Conservation (phyloP, 2,888 invertebrate genomes). For the Trichopoda pennipes region DNA sequence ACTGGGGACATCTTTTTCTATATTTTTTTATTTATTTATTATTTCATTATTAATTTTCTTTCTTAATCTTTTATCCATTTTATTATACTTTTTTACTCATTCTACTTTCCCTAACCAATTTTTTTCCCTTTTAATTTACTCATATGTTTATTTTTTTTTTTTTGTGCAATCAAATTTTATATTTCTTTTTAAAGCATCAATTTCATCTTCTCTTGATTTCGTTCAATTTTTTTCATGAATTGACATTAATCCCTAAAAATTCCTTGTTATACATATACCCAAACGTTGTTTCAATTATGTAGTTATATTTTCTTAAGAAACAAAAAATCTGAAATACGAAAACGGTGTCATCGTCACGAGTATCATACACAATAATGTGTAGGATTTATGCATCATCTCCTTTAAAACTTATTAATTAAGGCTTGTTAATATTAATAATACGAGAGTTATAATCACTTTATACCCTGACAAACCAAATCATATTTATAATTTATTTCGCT, state of each 20-base stretch:
- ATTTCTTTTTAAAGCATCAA: neutral
- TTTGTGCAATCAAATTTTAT: neutral
- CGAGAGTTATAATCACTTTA: slow-evolving; percentile 41
- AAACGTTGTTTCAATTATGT: slow-evolving; percentile 5
- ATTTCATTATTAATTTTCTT: too few relatives aligned
- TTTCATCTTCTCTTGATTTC: neutral
- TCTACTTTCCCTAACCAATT: neutral
- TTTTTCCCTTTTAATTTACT: neutral
- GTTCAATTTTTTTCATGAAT: neutral
- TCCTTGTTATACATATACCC: neutral
- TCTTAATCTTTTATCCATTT: too few relatives aligned
- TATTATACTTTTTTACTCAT: too few relatives aligned
- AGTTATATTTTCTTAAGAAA: neutral
- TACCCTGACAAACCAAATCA: slow-evolving; percentile 44
- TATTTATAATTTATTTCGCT: slow-evolving; percentile 42
- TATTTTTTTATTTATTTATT: too few relatives aligned
- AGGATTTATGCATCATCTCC: slow-evolving; percentile 79
- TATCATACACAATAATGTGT: slow-evolving; percentile 20
- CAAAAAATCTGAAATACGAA: neutral
- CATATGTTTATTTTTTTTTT: neutral
- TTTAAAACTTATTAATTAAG: slow-evolving; percentile 78
- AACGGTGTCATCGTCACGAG: slow-evolving; percentile 50
- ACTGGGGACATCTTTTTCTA: too few relatives aligned
- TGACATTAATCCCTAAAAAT: slow-evolving; percentile 38
- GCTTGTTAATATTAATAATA: slow-evolving; percentile 67